Evolutionary conservation across 1,140 invertebrate species (phyloP), one percentile per base, ranked within the genome.

Genomic region (Drosophila seguyi): DNA sequence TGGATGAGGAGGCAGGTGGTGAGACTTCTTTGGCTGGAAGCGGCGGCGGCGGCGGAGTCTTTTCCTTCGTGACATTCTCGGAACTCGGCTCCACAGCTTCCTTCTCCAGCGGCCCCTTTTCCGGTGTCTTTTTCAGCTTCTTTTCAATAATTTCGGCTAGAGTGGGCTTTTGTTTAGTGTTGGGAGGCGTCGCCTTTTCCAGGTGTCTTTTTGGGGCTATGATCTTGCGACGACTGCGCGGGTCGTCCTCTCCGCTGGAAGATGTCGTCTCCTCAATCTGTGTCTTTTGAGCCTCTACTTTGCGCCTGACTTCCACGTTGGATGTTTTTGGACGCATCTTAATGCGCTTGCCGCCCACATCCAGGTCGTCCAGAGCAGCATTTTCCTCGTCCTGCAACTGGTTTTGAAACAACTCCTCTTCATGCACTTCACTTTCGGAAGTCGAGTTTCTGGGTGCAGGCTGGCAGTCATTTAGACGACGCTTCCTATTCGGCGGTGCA

Each of bases 241-340:
- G 27, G 50, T 92, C 86, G 62, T 93, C 81, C 60, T 95, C 95
- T 6, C 83, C 87, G 16, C 84, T 90, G 8, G 91, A 91, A 0
- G 90, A 92, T 77, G 94, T 95, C 22, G 94, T 94, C 67, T 94
- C 93, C 66, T 94, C 93, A 39, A 93, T 93, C 62, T 94, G 76
- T 4, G 79, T 80, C 71, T 91, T 94, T 94, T 73, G 95, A 55
- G 68, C 93, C 74, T 95, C 95, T 0, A 95, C 92, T 42, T 94
- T 94, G 56, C 94, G 94, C 18, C 95, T 87, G 6, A 95, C 63
- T 16, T 94, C 92, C 6, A 90, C 81, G 76, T 95, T 94, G 0
- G 94, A 81, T 2, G 90, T 85, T 72, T 94, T 95, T 0, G 92
- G 93, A 4, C 94, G 86, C 47, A 94, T 91, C 56, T 94, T 94